Conservation (phyloP, 1,140 invertebrate genomes). For the Zaprionus gabonicus region DNA sequence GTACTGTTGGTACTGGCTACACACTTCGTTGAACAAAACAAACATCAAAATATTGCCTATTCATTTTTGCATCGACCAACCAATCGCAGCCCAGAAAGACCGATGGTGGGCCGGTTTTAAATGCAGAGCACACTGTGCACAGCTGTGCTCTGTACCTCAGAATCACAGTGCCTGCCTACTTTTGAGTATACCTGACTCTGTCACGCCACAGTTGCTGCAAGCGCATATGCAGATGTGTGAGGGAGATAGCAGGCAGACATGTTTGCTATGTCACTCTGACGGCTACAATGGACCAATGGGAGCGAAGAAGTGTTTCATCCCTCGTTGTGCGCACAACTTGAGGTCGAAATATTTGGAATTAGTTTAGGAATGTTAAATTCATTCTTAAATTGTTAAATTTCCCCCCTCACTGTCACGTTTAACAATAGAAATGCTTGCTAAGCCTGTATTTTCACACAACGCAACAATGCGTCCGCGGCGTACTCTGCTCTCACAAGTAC, state of each 20-base stretch:
- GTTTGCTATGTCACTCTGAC: slow-evolving; percentile 26
- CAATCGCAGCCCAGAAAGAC: slow-evolving; percentile 55
- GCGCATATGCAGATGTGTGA: slow-evolving; percentile 11
- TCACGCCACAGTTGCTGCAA: slow-evolving; percentile 12
- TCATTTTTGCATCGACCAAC: slow-evolving; percentile 60
- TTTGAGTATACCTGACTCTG: slow-evolving; percentile 35
- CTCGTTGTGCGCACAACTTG: slow-evolving; percentile 26
- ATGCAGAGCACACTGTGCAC: slow-evolving; percentile 20
- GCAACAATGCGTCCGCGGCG: slow-evolving; percentile 51
- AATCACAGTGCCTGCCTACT: slow-evolving; percentile 37
- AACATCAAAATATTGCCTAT: slow-evolving; percentile 79
- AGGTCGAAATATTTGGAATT: slow-evolving; percentile 51
- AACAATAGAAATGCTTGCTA: slow-evolving; percentile 59
- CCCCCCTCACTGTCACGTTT: slow-evolving; percentile 44
- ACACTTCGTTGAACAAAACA: slow-evolving; percentile 79
- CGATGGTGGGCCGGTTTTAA: slow-evolving; percentile 46
- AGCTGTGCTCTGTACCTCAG: slow-evolving; percentile 19
- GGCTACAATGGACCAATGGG: slow-evolving; percentile 51
- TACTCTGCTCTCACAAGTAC: slow-evolving; percentile 41
- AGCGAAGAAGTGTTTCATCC: slow-evolving; percentile 53
- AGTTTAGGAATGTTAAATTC: slow-evolving; percentile 62
- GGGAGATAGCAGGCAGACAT: slow-evolving; percentile 34
- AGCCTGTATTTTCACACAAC: slow-evolving; percentile 73
- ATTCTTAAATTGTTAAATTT: slow-evolving; percentile 68
- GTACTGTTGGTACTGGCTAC: slow-evolving; percentile 79